Conservation (phyloP, 1,140 invertebrate species). For the Trichogramma pretiosum region DNA sequence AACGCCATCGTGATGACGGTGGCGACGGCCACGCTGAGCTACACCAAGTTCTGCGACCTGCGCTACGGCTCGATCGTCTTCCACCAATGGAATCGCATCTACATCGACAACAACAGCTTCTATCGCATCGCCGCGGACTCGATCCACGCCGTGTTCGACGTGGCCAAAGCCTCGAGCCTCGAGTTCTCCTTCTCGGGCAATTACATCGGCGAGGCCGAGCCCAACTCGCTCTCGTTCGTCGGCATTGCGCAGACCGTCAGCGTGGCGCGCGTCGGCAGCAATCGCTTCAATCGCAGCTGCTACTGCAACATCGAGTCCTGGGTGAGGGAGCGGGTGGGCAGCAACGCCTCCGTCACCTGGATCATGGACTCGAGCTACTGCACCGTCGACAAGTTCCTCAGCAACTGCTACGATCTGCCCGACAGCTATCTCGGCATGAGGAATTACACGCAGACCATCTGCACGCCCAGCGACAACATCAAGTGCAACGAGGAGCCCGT, state of each 20-base stretch:
- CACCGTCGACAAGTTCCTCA: constrained; percentile 49
- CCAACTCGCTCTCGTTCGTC: constrained; percentile 49
- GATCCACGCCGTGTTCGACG: constrained; percentile 39
- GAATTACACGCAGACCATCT: constrained; percentile 55
- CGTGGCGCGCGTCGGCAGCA: constrained; percentile 48
- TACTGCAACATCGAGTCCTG: constrained; percentile 52
- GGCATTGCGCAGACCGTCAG: constrained; percentile 44
- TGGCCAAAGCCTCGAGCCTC: constrained; percentile 30
- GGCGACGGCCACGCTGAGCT: constrained; percentile 50
- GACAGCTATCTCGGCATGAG: constrained; percentile 53
- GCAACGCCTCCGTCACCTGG: constrained; percentile 31
- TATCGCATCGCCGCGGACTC: constrained; percentile 47
- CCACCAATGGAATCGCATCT: constrained; percentile 53
- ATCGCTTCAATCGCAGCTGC: constrained; percentile 55
- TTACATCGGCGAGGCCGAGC: constrained; percentile 46
- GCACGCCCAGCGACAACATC: constrained; percentile 41
- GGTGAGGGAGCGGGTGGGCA: constrained; percentile 45
- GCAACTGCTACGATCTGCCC: constrained; percentile 54
- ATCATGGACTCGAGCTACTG: constrained; percentile 55
- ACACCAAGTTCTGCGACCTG: constrained; percentile 54
- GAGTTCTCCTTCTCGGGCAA: constrained; percentile 56
- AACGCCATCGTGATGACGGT: constrained; percentile 57
- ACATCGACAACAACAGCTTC: constrained; percentile 57
- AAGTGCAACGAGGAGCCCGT: constrained; percentile 30
- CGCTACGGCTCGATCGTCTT: constrained; percentile 49